A percentile compares a stretch with the other conserved stretches of the same genome.
These are phyloP conservation scores for Heterodera carotae DNA, from an alignment of 1,140 invertebrate genomes.

Conservation along the genomic window DNA sequence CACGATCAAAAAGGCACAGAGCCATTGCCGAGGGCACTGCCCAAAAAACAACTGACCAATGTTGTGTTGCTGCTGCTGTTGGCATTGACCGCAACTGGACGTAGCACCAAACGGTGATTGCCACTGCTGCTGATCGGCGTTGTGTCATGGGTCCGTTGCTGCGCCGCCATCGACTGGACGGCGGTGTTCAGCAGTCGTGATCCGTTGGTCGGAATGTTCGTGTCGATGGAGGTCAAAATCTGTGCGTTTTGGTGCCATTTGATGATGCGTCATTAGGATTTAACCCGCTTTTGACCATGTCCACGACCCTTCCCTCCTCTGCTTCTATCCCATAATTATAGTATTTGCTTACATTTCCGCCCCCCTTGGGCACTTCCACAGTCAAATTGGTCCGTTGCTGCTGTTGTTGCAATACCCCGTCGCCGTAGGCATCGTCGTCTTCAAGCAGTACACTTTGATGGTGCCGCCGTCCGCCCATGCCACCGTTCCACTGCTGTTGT, in stretches of 20 bases:
- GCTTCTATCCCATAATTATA: too few relatives aligned
- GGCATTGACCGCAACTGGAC: not conserved
- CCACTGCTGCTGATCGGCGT: slow-evolving; percentile 4
- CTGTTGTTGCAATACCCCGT: not conserved
- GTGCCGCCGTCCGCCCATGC: not conserved
- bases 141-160: not conserved
- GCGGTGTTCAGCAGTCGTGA: not conserved
- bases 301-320: too few relatives aligned
- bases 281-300: too few relatives aligned
- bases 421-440: not conserved
- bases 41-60: not conserved
- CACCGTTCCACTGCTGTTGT: not conserved
- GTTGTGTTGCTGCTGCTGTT: not conserved
- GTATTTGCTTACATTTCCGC: not conserved
- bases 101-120: not conserved
- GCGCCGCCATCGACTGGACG: not conserved
- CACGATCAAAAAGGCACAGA: too few relatives aligned
- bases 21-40: too few relatives aligned
- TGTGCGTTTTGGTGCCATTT: not conserved
- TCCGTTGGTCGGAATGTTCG: slow-evolving; percentile 1
- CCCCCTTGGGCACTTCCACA: not conserved
- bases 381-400: not conserved
- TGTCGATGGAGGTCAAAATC: not conserved
- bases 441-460: not conserved
- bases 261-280: too few relatives aligned